Percentiles rank a stretch among this genome's conserved stretches.
Conservation (phyloP, 1,140 invertebrate species). For the Leptinotarsa undecemlineata region DNA sequence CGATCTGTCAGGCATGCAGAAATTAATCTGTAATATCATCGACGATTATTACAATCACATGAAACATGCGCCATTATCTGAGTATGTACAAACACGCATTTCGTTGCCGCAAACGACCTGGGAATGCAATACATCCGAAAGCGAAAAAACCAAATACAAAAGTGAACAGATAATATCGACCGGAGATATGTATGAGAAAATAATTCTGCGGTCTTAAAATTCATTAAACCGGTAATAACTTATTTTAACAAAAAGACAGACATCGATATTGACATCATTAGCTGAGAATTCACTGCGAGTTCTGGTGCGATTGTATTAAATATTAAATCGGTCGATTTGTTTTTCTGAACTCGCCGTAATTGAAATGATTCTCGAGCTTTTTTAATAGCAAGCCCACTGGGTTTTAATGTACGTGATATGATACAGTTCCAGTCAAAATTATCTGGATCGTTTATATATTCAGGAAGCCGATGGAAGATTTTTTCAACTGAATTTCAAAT, state of each 20-base stretch:
- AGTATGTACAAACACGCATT: constrained; percentile 18
- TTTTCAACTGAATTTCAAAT: too few species aligned
- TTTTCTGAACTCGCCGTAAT: constrained; percentile 38
- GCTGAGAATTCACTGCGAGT: constrained; percentile 36
- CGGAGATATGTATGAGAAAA: constrained; percentile 47
- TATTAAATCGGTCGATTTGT: constrained; percentile 43
- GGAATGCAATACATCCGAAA: constrained; percentile 13
- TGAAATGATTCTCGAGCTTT: constrained; percentile 29
- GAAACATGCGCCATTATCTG: constrained; percentile 16
- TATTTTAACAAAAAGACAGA: constrained; percentile 44
- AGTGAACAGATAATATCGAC: constrained; percentile 41
- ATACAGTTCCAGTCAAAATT: constrained; percentile 9
- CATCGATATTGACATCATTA: constrained; percentile 46
- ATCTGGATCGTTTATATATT: neutral
- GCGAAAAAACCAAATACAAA: constrained; percentile 33
- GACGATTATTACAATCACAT: constrained; percentile 16
- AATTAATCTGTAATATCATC: constrained; percentile 20
- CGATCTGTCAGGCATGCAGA: constrained; percentile 21
- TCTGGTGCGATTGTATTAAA: constrained; percentile 41
- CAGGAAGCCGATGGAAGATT: neutral
- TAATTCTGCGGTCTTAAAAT: constrained; percentile 41
- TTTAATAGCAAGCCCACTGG: neutral
- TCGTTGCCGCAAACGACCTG: constrained; percentile 2
- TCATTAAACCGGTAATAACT: constrained; percentile 49
- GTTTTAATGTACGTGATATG: neutral